phyloP scores from a whole-genome alignment of 2,797 vertebrate species.

The Sternarchorhynchus goeldii region DNA sequence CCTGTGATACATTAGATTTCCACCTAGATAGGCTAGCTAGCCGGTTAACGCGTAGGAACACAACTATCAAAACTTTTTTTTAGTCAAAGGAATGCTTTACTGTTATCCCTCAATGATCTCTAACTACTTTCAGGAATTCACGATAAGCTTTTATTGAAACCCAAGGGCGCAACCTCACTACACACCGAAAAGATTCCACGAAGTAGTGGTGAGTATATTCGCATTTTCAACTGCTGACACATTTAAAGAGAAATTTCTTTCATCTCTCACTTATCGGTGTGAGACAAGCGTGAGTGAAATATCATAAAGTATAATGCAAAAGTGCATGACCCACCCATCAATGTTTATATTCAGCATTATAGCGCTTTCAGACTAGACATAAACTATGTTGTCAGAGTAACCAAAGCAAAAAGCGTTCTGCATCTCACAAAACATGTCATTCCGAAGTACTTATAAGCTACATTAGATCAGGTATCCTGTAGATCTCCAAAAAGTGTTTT shows the following conservation, averaged over 20 bases:
- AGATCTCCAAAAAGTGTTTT: too few species aligned
- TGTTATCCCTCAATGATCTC: not conserved
- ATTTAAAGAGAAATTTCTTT: not conserved
- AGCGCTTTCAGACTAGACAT: too few species aligned
- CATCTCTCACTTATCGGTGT: not conserved
- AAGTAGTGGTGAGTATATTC: constrained; percentile 80
- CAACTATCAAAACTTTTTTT: too few species aligned
- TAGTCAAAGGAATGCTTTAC: not conserved
- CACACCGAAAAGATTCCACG: constrained; percentile 81
- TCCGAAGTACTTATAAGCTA: too few species aligned
- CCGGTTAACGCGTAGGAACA: too few species aligned
- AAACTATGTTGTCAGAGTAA: too few species aligned
- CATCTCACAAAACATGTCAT: too few species aligned
- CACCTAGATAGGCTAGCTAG: too few species aligned
- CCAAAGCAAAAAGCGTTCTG: too few species aligned
- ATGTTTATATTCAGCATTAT: too few species aligned
- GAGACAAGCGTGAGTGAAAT: not conserved
- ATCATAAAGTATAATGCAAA: not conserved
- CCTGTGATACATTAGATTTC: too few species aligned
- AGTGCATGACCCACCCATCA: not conserved
- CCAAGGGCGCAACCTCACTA: constrained; percentile 66
- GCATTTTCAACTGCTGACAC: not conserved
- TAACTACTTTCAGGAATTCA: constrained; percentile 75
- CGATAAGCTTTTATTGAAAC: constrained; percentile 81
- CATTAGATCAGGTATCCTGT: too few species aligned